These are phyloP conservation scores for Glaucidium brasilianum DNA, from an alignment of 2,113 vertebrate species.

Conservation along the genomic window DNA sequence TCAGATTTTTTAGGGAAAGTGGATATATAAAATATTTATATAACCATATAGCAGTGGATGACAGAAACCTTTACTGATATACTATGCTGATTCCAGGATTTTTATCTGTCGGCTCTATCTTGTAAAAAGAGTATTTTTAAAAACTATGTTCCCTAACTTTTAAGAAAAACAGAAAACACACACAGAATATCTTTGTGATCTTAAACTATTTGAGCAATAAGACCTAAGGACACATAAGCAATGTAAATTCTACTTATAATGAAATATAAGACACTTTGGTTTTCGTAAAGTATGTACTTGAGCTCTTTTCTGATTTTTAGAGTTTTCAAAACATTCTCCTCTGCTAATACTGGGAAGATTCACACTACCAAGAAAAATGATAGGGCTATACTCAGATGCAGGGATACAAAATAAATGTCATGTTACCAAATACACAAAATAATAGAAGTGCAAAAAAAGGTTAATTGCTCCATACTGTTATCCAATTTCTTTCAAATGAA, in stretches of 20 bases:
- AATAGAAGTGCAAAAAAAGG: not conserved
- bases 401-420: not conserved
- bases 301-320: not conserved
- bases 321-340: not conserved
- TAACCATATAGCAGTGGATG: not conserved
- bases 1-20: not conserved
- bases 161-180: not conserved
- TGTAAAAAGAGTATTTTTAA: not conserved
- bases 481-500: not conserved
- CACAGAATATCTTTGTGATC: not conserved
- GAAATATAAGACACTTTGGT: not conserved
- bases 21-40: not conserved
- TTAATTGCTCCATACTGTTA: not conserved
- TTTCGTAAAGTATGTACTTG: not conserved
- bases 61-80: not conserved
- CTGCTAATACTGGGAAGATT: not conserved
- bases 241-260: not conserved
- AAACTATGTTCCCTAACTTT: not conserved
- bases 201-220: not conserved
- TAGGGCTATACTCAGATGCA: not conserved
- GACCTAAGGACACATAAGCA: not conserved
- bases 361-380: not conserved
- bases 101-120: not conserved
- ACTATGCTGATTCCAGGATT: not conserved
- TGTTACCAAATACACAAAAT: not conserved